Conservation (phyloP, 2,797 vertebrate species). For the Neomorphus geoffroyi region DNA sequence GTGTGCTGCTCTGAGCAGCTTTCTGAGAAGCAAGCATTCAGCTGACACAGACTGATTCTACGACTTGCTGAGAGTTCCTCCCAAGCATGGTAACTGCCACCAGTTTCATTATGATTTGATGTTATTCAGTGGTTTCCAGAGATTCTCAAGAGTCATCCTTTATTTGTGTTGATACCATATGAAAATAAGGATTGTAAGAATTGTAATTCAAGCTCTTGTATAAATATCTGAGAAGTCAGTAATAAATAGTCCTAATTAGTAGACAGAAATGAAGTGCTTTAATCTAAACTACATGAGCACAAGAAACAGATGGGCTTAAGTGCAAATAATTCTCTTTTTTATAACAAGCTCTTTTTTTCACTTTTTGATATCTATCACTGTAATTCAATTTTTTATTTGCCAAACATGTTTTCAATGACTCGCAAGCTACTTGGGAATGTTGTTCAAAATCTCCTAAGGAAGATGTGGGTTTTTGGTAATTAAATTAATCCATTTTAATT, state of each 20-base stretch:
- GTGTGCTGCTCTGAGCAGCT: neutral
- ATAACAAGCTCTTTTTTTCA: neutral
- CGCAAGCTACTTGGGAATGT: neutral
- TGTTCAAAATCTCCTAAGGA: neutral
- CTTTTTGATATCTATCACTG: conserved; percentile 11
- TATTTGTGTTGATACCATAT: neutral
- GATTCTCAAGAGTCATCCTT: neutral
- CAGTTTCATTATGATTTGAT: neutral
- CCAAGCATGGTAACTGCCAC: neutral
- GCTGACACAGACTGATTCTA: neutral
- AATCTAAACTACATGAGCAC: conserved; percentile 36
- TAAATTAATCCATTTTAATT: conserved; percentile 39
- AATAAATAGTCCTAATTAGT: conserved; percentile 70
- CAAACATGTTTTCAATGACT: neutral
- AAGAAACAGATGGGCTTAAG: conserved; percentile 51
- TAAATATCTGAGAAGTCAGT: conserved; percentile 11
- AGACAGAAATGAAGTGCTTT: conserved; percentile 20
- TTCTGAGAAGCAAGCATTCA: neutral
- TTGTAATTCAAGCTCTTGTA: conserved; percentile 26
- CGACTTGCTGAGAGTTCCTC: neutral
- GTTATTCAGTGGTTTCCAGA: neutral
- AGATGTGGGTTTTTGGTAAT: neutral
- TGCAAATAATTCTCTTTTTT: conserved; percentile 55
- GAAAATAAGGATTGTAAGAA: conserved; percentile 28
- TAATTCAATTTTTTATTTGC: conserved; percentile 9